Conservation (phyloP, 2,113 vertebrate genomes). For the Orycteropus afer region DNA sequence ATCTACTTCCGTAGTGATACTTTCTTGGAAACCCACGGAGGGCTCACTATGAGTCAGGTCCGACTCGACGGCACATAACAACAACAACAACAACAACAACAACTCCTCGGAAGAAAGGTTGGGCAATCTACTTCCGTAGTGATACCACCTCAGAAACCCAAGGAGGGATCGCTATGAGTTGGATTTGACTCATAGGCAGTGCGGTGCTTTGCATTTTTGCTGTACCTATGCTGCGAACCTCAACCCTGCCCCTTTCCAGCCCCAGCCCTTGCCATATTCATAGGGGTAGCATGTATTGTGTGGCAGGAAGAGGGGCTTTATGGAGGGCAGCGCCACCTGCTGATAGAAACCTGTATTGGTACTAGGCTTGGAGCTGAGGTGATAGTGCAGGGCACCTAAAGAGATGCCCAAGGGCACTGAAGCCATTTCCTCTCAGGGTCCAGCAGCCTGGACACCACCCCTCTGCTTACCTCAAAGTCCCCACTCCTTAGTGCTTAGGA, state of each 20-base stretch:
- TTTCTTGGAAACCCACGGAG: no score
- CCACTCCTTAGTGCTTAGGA: background rate
- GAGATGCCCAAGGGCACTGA: background rate
- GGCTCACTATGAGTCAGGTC: no score
- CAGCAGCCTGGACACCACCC: no score
- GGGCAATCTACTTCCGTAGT: no score
- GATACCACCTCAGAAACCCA: no score
- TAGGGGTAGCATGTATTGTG: background rate
- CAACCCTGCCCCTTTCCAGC: background rate
- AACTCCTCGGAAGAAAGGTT: no score
- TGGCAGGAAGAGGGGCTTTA: background rate
- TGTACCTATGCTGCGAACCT: background rate
- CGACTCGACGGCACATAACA: no score
- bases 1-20: no score
- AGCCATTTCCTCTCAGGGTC: background rate
- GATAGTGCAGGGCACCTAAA: background rate
- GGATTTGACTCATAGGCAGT: no score
- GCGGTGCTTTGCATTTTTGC: no score
- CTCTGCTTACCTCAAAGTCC: background rate
- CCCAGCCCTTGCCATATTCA: background rate
- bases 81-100: no score
- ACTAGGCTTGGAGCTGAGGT: background rate
- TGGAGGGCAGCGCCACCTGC: constrained; percentile 30
- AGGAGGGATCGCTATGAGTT: no score
- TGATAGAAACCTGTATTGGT: background rate